Evolutionary conservation across 2,113 vertebrate species (phyloP), one percentile per base, ranked within the genome.

Genomic region (Paedocypris sp.): DNA sequence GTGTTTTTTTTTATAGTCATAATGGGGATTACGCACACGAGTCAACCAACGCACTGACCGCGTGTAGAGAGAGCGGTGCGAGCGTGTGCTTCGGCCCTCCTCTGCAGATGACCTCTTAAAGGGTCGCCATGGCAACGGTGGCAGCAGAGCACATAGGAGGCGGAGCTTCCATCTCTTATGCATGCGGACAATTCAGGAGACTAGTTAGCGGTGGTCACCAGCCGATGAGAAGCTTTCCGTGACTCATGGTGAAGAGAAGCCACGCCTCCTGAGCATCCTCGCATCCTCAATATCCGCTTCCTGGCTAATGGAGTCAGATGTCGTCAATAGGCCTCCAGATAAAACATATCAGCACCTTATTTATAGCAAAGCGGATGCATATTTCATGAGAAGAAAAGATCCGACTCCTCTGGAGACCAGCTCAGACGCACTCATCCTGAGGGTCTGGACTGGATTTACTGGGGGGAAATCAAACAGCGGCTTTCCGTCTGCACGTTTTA

Each of bases 281-380:
- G 5, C 13, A 25, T 63, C 47, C 10, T 28, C 48, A 50, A 57
- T 48, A 64, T 64, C 42, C 36, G 48, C 13, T 13, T 26, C 13
- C 46, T 1, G 8, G 19, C 39, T 50, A 15, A 43, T 28, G 18
- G 65, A 23, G 49, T 53, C 33, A 51, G 60, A 65, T 63, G 68
- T 76, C 54, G n/a, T 46, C 59, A 39, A 47, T 68, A 32, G 71
- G 66, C 62, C 68, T 75, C 72, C 67, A 77, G 74, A 81, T 83
- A 71, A 81, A 83, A 82, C 73, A 74, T 74, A 80, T 68, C 69
- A 60, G 52, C 19, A 61, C 67, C 51, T 74, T 84, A 85, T 85
- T 85, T 83, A 83, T 87, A 82, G 82, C 80, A 75, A 45, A 23
- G 20, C 72, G 70, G 20, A 13, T 87, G 64, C 77, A 85, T 83